phyloP scores from a whole-genome alignment of 2,888 invertebrate genomes.

The Coenonympha glycerion region DNA sequence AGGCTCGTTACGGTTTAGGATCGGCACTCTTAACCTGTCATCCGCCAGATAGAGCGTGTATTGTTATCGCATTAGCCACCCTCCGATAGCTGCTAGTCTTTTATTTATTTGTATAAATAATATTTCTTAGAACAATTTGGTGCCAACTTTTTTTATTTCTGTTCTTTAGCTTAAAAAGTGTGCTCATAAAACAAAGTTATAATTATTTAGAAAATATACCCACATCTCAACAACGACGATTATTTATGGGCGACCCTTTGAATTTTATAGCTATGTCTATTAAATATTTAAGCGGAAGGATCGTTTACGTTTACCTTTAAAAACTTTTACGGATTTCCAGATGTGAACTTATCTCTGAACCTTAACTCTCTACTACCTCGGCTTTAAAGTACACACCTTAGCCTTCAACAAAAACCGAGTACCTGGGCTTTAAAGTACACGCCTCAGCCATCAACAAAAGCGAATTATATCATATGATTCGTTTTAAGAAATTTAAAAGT shows the following conservation, averaged over 20 bases:
- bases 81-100: too few relatives aligned
- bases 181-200: neutral
- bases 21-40: neutral
- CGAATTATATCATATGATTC: too few relatives aligned
- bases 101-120: too few relatives aligned
- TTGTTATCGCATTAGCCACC: constrained; percentile 1
- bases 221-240: neutral
- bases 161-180: neutral
- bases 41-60: neutral
- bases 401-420: too few relatives aligned
- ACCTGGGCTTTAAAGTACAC: too few relatives aligned
- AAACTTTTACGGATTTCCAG: neutral
- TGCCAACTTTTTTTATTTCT: too few relatives aligned
- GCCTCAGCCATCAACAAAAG: too few relatives aligned
- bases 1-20: neutral
- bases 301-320: neutral
- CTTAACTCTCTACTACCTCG: too few relatives aligned
- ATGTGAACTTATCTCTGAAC: neutral
- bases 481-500: too few relatives aligned
- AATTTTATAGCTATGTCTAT: neutral
- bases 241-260: constrained; percentile 1
- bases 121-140: too few relatives aligned
- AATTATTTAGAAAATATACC: neutral
- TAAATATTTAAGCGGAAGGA: neutral
- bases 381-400: too few relatives aligned